Evolutionary conservation across 2,797 vertebrate genomes (phyloP), one percentile per base, ranked within the genome.

Genomic region (Toxotes lorentzi): DNA sequence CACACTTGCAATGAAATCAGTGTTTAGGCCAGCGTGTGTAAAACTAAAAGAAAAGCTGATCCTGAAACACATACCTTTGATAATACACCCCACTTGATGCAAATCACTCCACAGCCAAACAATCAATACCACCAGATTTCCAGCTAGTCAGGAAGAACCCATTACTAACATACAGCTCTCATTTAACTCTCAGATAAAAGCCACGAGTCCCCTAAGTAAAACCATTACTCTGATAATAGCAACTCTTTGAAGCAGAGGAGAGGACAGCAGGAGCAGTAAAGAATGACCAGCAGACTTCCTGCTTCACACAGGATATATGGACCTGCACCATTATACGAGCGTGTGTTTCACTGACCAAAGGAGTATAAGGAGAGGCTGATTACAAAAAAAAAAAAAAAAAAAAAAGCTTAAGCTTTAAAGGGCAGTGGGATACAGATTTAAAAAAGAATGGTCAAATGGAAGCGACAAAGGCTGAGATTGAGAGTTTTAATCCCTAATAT

Each of bases 231-330:
- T 87, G 79, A 88, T 86, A 62, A 87, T 60, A 76, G 68, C 54
- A 51, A 32, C 76, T 88, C 94, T 94, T 95, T 94, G 93, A 95
- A 93, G 92, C 70, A 45, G 19, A 58, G 78, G 38, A 76, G 66
- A 73, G 79, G 82, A 86, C 74, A 88, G 78, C 77, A 78, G 62
- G 78, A 63, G 81, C 69, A 73, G 85, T 93, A 90, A 92, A 92
- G 73, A 87, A 73, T 4, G 70, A 77, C 58, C 61, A 48, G 60
- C 62, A 79, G 81, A 89, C 87, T 91, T 93, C 92, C 91, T 94
- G 90, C 70, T 70, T 43, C 65, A 81, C 62, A 59, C 41, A 58
- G 57, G 79, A 84, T 73, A 27, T 77, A 86, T 71, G 66, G 76
- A 78, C 66, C 38, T 38, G 73, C 5, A 60, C 8, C 2, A 27